These are phyloP conservation scores for Ligdia adustata DNA, from an alignment of 2,888 invertebrate species.

Conservation along the genomic window DNA sequence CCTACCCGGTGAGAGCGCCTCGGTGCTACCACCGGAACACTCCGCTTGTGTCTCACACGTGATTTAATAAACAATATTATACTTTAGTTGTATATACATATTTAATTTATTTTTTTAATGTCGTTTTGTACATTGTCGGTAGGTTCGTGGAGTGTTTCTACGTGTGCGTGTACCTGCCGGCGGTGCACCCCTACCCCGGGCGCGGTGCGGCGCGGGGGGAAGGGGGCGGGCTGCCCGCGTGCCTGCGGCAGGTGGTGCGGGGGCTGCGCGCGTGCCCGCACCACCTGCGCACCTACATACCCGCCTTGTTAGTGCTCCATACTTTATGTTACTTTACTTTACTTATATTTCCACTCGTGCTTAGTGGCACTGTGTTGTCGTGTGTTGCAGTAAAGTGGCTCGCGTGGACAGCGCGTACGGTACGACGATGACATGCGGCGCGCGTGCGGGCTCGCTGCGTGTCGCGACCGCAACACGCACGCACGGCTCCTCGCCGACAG, in stretches of 20 bases:
- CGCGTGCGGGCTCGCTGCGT: background rate
- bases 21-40: too few relatives aligned
- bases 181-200: background rate
- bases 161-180: slow-evolving; percentile 18
- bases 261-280: background rate
- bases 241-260: background rate
- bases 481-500: too few relatives aligned
- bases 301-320: slow-evolving; percentile 4
- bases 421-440: background rate
- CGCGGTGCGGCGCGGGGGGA: background rate
- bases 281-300: background rate
- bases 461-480: background rate
- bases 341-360: background rate
- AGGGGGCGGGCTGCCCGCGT: background rate
- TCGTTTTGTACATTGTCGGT: background rate
- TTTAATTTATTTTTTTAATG: too few relatives aligned
- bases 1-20: background rate
- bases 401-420: background rate
- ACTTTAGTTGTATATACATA: too few relatives aligned
- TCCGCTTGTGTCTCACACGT: too few relatives aligned
- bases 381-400: background rate
- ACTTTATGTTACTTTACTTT: background rate
- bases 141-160: slow-evolving; percentile 20
- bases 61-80: too few relatives aligned
- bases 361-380: background rate